Evolutionary conservation across 2,113 vertebrate species (phyloP), one percentile per base, ranked within the genome.

Genomic region (Stegastes partitus): DNA sequence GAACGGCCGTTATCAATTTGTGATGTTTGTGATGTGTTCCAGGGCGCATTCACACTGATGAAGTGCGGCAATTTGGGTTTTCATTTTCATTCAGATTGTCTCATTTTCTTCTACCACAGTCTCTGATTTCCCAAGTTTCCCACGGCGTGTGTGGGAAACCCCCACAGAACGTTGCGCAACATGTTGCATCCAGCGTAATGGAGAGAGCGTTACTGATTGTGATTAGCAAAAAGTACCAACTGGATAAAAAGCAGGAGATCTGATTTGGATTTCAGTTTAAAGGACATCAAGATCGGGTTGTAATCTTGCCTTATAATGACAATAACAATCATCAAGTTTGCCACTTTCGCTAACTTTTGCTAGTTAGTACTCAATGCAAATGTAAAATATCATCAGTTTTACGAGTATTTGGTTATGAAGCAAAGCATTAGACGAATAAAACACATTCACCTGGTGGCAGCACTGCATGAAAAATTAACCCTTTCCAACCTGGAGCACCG

Each of bases 41-140:
- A 28, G 67, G 37, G 42, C 37, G 78, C 28, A 25, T 42, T 79
- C 31, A 34, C 55, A 34, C 55, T 74, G 54, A 83, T 72, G 42
- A 75, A 83, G 66, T 65, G 65, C 64, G 54, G 61, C 42, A 51
- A 80, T 80, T 79, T 61, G 23, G 23, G 18, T 53, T 53, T 63
- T 74, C 53, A 5, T 0, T 76, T 79, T 86, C 18, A n/a, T 56
- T 64, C 77, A 78, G 47, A 78, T 81, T 68, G 75, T 53, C 79
- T 85, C 71, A 67, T 82, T 85, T 80, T 63, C 59, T 54, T 54
- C 68, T 39, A 39, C 21, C 34, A 25, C 57, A 72, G 65, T 82
- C 31, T 11, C 51, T 51, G 70, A 82, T 80, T 87, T 78, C 28
- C 59, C 44, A 51, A 26, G 23, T 66, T 74, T 44, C 34, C 67